Evolutionary conservation across 2,888 invertebrate species (phyloP).

Genomic region (Parnassius orleans): DNA sequence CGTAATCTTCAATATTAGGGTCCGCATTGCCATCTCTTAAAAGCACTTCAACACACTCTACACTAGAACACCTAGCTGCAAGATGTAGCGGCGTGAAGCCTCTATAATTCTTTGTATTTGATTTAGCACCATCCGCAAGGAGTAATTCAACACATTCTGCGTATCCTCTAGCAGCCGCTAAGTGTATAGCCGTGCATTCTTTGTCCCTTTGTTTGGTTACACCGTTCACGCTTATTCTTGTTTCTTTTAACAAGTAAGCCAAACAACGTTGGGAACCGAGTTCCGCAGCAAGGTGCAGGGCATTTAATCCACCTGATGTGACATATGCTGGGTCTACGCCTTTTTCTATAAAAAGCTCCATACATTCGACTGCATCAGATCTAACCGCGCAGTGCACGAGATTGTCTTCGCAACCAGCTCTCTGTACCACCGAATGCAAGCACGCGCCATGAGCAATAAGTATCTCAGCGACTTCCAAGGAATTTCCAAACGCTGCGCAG

Average conservation of each 20-base stretch:
- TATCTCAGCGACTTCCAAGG: slow-evolving; percentile 88
- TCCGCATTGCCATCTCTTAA: slow-evolving; percentile 88
- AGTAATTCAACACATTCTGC: slow-evolving; percentile 90
- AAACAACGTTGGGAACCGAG: slow-evolving; percentile 87
- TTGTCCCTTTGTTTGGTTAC: slow-evolving; percentile 86
- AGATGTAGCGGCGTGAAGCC: slow-evolving; percentile 94
- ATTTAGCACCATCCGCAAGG: slow-evolving; percentile 88
- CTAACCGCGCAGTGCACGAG: slow-evolving; percentile 92
- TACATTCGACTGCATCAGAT: slow-evolving; percentile 89
- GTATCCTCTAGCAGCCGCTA: slow-evolving; percentile 93
- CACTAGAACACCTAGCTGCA: slow-evolving; percentile 89
- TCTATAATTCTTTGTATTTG: slow-evolving; percentile 87
- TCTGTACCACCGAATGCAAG: slow-evolving; percentile 84
- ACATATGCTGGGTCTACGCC: slow-evolving; percentile 88
- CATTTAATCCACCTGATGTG: slow-evolving; percentile 87
- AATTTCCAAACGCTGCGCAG: slow-evolving; percentile 94
- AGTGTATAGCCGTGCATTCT: slow-evolving; percentile 89
- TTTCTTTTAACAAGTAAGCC: slow-evolving; percentile 86
- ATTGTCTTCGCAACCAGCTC: slow-evolving; percentile 86
- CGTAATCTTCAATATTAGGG: slow-evolving; percentile 89
- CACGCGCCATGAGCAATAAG: slow-evolving; percentile 86
- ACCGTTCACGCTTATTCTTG: slow-evolving; percentile 86
- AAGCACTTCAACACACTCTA: slow-evolving; percentile 89
- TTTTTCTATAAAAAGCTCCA: slow-evolving; percentile 86
- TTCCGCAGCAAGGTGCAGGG: slow-evolving; percentile 90